A percentile compares a stretch with the other conserved stretches of the same genome.
These are phyloP conservation scores for Dasyurus viverrinus DNA, from an alignment of 2,113 vertebrate genomes.

Conservation along the genomic window DNA sequence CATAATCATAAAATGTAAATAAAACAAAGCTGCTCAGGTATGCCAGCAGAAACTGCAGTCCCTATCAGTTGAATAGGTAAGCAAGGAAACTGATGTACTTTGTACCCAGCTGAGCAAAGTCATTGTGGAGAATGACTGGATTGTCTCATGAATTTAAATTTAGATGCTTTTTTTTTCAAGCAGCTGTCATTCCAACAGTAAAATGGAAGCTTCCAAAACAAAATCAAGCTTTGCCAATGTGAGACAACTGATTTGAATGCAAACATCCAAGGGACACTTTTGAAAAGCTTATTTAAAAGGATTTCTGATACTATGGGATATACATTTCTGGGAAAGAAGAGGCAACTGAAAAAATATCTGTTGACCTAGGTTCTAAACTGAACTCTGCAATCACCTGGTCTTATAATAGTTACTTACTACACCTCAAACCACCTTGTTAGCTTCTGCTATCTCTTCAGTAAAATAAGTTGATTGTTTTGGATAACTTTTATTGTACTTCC, in stretches of 20 bases:
- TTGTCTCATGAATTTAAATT: constrained; percentile 56
- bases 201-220: constrained; percentile 48
- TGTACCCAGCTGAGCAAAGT: constrained; percentile 35
- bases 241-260: constrained; percentile 57
- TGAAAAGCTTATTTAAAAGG: background rate
- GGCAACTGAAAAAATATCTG: background rate
- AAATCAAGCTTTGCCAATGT: constrained; percentile 55
- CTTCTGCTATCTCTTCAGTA: background rate
- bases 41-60: constrained; percentile 37
- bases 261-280: constrained; percentile 17
- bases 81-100: constrained; percentile 44
- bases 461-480: background rate
- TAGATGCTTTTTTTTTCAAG: constrained; percentile 30
- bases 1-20: constrained; percentile 25
- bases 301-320: background rate
- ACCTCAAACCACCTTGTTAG: background rate
- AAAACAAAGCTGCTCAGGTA: constrained; percentile 32
- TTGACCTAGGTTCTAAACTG: background rate
- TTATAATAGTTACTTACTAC: background rate
- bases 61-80: constrained; percentile 14
- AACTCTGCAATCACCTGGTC: background rate
- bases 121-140: constrained; percentile 37
- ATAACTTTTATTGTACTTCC: background rate
- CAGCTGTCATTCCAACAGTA: constrained; percentile 51
- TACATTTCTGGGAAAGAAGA: background rate